A percentile compares a stretch with the other conserved stretches of the same genome.
phyloP scores from a whole-genome alignment of 2,113 vertebrate genomes.

The Penelope pileata region DNA sequence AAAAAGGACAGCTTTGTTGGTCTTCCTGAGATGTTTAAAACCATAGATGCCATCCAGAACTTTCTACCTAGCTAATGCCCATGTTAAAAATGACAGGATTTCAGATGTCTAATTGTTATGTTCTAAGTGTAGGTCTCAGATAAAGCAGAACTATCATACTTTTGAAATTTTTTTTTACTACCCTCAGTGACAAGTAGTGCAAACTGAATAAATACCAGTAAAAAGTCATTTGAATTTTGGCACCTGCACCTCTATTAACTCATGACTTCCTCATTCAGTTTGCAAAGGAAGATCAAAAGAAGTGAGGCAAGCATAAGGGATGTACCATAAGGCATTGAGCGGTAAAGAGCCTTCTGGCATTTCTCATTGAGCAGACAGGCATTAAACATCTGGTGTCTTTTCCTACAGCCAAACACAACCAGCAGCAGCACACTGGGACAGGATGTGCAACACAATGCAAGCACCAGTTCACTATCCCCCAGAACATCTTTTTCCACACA shows the following conservation, averaged over 20 bases:
- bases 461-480: not conserved
- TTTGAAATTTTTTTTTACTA: not conserved
- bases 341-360: not conserved
- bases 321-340: not conserved
- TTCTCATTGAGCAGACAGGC: not conserved
- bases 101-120: not conserved
- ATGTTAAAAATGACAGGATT: not conserved
- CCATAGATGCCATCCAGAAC: not conserved
- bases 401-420: not conserved
- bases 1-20: not conserved
- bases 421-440: not conserved
- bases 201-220: not conserved
- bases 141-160: not conserved
- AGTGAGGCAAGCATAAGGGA: not conserved
- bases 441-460: accelerated
- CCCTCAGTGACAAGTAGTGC: not conserved
- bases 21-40: not conserved
- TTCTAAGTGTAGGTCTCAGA: not conserved
- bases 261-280: not conserved
- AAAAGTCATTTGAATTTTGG: not conserved
- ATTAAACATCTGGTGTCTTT: not conserved
- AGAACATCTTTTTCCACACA: accelerated
- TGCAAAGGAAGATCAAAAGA: slow-evolving; percentile 13
- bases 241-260: slow-evolving; percentile 50
- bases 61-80: not conserved